These are phyloP conservation scores for Stegodyphus mimosarum DNA, from an alignment of 1,140 invertebrate genomes.

Conservation along the genomic window DNA sequence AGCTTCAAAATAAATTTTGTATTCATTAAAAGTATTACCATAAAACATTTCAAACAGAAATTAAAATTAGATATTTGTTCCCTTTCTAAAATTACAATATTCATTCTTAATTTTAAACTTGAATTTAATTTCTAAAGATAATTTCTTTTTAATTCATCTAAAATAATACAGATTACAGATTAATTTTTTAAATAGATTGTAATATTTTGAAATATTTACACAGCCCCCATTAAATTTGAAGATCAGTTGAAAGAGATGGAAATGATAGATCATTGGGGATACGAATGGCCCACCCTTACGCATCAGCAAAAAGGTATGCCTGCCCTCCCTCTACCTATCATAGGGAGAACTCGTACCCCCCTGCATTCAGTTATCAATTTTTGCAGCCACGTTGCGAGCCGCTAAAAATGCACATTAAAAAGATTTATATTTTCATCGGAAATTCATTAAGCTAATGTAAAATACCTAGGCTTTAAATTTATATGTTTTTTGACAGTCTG, in stretches of 20 bases:
- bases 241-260: slow-evolving; percentile 44
- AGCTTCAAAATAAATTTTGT: no score
- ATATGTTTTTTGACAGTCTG: slow-evolving; percentile 33
- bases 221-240: not conserved
- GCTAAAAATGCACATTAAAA: slow-evolving; percentile 48
- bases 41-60: no score
- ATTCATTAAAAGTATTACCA: no score
- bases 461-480: slow-evolving; percentile 34
- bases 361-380: slow-evolving; percentile 41
- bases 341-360: not conserved
- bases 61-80: no score
- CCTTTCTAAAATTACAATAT: no score
- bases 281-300: slow-evolving; percentile 1
- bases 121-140: no score
- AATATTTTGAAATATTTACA: not conserved
- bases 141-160: no score
- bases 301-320: slow-evolving; percentile 1
- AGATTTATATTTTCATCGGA: slow-evolving; percentile 57
- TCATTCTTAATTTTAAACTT: no score
- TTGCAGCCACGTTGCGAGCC: slow-evolving; percentile 38
- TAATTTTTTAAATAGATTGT: no score
- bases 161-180: no score
- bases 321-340: not conserved
- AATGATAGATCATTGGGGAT: slow-evolving; percentile 37
- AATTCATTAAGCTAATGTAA: slow-evolving; percentile 56